A percentile compares a stretch with the other conserved stretches of the same genome.
Evolutionary conservation across 1,140 invertebrate genomes (phyloP).

Genomic region (Latrodectus geometricus): DNA sequence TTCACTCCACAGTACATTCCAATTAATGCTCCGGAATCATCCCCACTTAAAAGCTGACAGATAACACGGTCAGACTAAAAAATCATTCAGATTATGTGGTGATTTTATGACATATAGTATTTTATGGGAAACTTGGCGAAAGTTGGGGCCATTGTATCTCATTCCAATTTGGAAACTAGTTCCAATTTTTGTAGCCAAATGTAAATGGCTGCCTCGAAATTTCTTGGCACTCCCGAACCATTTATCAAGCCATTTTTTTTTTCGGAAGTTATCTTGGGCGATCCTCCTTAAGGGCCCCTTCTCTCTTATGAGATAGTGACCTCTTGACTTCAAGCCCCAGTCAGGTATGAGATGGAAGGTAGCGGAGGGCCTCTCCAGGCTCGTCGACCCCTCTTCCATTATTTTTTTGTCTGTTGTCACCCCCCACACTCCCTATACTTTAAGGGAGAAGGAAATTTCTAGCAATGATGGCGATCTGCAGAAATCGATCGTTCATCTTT

Average conservation of each 20-base stretch:
- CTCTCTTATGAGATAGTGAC: background rate
- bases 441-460: no score
- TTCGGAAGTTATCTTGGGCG: conserved; percentile 27
- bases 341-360: conserved; percentile 9
- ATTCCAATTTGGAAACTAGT: background rate
- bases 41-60: conserved; percentile 4
- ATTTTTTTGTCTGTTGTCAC: no score
- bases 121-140: background rate
- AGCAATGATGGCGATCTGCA: background rate
- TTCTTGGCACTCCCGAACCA: conserved; percentile 11
- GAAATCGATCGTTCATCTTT: conserved; percentile 17
- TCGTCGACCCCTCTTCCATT: no score
- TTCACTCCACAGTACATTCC: no score
- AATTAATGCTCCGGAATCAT: no score
- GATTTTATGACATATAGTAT: conserved; percentile 15
- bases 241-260: conserved; percentile 24
- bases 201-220: conserved; percentile 10
- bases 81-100: conserved; percentile 4
- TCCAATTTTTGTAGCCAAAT: background rate
- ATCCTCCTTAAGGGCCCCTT: background rate
- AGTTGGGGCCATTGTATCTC: no score
- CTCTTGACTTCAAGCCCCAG: conserved; percentile 21
- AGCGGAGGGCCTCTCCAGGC: background rate
- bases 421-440: no score
- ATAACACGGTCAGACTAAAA: conserved; percentile 1